phyloP scores from a whole-genome alignment of 2,888 invertebrate genomes.

The Agrochola macilenta region DNA sequence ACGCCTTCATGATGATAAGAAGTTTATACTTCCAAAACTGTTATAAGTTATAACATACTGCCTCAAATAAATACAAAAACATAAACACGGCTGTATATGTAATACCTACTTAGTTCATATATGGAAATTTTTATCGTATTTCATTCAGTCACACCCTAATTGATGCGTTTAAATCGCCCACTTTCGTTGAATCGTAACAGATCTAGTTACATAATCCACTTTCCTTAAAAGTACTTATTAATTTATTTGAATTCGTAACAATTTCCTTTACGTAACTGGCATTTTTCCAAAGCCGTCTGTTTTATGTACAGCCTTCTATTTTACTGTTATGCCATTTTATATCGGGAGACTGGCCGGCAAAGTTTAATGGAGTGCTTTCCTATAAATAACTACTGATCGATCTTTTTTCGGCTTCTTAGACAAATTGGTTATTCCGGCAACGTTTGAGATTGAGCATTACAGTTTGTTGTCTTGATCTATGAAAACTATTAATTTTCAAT shows the following conservation, averaged over 20 bases:
- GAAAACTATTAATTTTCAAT: slow-evolving; percentile 13
- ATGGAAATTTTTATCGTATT: slow-evolving; percentile 33
- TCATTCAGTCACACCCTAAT: slow-evolving; percentile 41
- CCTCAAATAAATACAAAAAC: neutral
- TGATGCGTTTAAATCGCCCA: slow-evolving; percentile 39
- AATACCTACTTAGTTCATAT: neutral
- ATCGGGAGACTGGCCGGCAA: neutral
- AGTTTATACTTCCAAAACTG: neutral
- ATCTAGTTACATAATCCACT: slow-evolving; percentile 50
- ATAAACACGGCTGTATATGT: neutral
- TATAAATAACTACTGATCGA: slow-evolving; percentile 32
- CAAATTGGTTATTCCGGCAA: slow-evolving; percentile 27
- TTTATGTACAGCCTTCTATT: slow-evolving; percentile 16
- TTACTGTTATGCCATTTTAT: slow-evolving; percentile 35
- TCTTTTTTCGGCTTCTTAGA: neutral
- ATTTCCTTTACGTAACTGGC: slow-evolving; percentile 50
- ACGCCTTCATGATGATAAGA: neutral
- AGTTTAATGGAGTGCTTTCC: slow-evolving; percentile 5
- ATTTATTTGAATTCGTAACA: slow-evolving; percentile 49
- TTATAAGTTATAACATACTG: neutral
- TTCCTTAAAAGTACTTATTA: slow-evolving; percentile 47
- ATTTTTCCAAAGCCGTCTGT: slow-evolving; percentile 30
- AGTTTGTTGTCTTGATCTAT: neutral
- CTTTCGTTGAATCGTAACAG: slow-evolving; percentile 54
- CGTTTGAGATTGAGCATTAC: slow-evolving; percentile 10